Base-by-base conservation (phyloP, 2,797 vertebrate genomes). In the Pseudomugil gertrudae region DNA sequence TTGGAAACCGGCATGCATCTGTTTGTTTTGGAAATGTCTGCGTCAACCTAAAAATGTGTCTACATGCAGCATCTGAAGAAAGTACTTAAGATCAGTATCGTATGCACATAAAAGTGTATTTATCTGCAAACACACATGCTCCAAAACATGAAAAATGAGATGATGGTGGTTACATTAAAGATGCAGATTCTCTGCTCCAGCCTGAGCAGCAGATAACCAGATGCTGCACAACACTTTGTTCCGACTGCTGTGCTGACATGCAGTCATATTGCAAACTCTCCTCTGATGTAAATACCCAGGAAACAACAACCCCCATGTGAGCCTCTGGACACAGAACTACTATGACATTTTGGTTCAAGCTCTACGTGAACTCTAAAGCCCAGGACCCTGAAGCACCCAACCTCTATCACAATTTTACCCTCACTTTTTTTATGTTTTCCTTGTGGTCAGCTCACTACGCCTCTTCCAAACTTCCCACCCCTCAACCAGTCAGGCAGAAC, bases 281-380 rank as follows among this genome's bases (percentile, higher is more conserved):
- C 38, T 17, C 61, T 7, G 21, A 51, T 88, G 89, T 89, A 90
- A 87, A 90, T 88, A 90, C 66, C 48, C 36, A 9, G 59, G 78
- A 64, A 66, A 52, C 69, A 62, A 57, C 17, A 47, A 0, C 68
- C 74, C 55, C 56, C 52, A 55, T 58, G 52, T 65, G 59, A 58
- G 56, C 66, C 72, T 76, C 57, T 69, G 71, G 79, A 85, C 72
- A 59, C 66, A 78, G 65, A 80, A 73, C 47, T 69, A 73, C 72
- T 69, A 64, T 77, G 83, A 85, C 83, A 60, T 79, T 74, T 69
- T 59, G 21, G 51, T 74, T 78, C 45, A 79, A 36, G 57, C 60
- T 71, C 56, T 40, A 13, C 59, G 66, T 48, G 21, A 59, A 57
- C 69, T 55, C 59, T 60, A 47, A 27, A 5, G 27, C 69, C 36